Evolutionary conservation across 2,888 invertebrate species (phyloP), one percentile per base, ranked within the genome.

Genomic region (Chymomyza caudatula): DNA sequence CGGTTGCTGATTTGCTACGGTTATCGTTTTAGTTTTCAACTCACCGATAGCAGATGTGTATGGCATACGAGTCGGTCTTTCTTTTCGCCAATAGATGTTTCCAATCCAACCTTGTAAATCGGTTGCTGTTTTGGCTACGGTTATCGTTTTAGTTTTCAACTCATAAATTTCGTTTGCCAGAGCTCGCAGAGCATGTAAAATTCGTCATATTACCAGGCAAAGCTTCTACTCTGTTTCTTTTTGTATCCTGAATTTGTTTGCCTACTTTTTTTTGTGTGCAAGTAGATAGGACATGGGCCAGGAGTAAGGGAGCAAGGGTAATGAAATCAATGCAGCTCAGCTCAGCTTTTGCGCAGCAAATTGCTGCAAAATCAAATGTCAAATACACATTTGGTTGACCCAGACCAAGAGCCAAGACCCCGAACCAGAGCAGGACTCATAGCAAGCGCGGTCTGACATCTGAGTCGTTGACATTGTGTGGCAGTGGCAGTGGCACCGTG

Each of bases 301-400:
- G 25, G 25, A 3, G 3, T 6, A 3, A 29, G 29, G 29, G 11
- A 37, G 25, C 25, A 25, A 25, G 8, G 29, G 73, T 66, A 67
- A 52, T 63, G 54, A 71, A 71, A 65, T 60, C 67, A 63, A 53
- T 74, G 68, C 68, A 71, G 49, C 19, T 51, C 44, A 37, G 44
- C 17, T 47, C 25, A 17, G 54, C 29, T 44, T 63, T 20, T 57
- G 66, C 20, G 8, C 58, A 52, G 64, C 69, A 59, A 69, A 69
- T 63, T 63, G 60, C 58, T 58, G 73, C 53, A 53, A 83, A 83
- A 80, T 75, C 80, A 85, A 85, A 80, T 85, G 85, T 85, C 86
- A 81, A 80, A 76, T 73, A 81, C 73, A 79, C 81, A 86, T 81
- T 76, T 65, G 78, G 68, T 71, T 66, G 67, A 67, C 71, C 72